phyloP scores from a whole-genome alignment of 2,888 invertebrate genomes.

The Luffia ferchaultella region DNA sequence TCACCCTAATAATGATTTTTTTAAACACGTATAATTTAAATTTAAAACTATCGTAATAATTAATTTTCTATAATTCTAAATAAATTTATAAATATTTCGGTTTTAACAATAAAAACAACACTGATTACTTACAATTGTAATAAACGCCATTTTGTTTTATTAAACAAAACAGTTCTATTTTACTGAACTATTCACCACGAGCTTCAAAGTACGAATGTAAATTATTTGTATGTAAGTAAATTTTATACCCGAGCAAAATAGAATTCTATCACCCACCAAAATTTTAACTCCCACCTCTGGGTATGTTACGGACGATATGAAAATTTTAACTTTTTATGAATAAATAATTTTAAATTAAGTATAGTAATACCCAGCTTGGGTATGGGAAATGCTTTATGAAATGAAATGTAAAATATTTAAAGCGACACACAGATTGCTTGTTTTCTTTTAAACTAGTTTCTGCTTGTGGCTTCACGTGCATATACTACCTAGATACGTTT shows the following conservation, averaged over 20 bases:
- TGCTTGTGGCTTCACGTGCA: too few species aligned
- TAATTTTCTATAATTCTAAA: too few species aligned
- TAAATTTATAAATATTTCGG: too few species aligned
- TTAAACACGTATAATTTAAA: neutral
- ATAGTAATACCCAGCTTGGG: too few species aligned
- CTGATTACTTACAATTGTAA: constrained; percentile 4
- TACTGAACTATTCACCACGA: constrained; percentile 9
- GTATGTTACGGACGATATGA: neutral
- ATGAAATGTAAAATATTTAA: too few species aligned
- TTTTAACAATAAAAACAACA: neutral
- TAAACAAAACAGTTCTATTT: too few species aligned
- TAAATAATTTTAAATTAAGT: too few species aligned
- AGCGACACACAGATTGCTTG: too few species aligned
- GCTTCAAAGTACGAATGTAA: constrained; percentile 28
- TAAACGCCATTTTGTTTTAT: constrained; percentile 3
- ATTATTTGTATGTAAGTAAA: constrained; percentile 22
- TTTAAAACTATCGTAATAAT: too few species aligned
- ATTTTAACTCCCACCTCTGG: neutral
- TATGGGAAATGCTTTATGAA: too few species aligned
- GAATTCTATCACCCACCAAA: constrained; percentile 25
- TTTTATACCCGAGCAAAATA: constrained; percentile 52
- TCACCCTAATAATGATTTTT: neutral
- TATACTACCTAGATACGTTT: too few species aligned
- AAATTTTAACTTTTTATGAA: neutral
- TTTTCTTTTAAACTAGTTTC: too few species aligned